Evolutionary conservation across 2,797 vertebrate genomes (phyloP), one percentile per base, ranked within the genome.

Genomic region (Poeciliopsis presidionis): DNA sequence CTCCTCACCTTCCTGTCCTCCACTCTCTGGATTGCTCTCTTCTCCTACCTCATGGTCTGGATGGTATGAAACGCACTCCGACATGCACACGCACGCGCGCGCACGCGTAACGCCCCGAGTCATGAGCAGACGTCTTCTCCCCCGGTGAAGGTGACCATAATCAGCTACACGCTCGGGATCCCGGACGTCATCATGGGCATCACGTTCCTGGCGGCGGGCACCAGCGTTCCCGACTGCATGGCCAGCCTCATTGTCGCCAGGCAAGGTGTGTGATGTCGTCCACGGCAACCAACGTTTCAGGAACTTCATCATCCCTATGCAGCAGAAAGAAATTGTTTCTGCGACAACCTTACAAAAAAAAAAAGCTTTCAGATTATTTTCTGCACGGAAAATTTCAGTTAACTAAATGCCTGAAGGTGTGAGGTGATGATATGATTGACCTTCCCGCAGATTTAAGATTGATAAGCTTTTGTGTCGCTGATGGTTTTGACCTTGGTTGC

Each of bases 1-100:
- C 95, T 96, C 81, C 85, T 95, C 84, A 96, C 96, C 78, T 96
- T 96, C 82, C 87, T 94, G 80, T 82, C 88, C 75, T 95, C 96
- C 87, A 96, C 96, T 0, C 94, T 96, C 70, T 96, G 96, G 96
- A 96, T 96, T 47, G 96, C 95, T 59, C 73, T 96, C 80, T 96
- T 96, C 91, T 96, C 96, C 93, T 96, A 96, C 95, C 92, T 96
- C 94, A 96, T 96, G 96, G 96, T 96, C 92, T 96, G 96, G 96
- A 96, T 96, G 96, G 96, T 96, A 93, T 0, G 95, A 73, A 43
- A 67, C 47, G 11, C n/a, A 0, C 71, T 69, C n/a, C 11, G 8
- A 67, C 46, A 63, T 33, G 18, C 72, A 53, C 76, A 13, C 43
- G 49, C 74, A 7, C 0, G 8, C 30, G 30, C 30, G 30, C 30